Evolutionary conservation across 2,113 vertebrate species (phyloP).

Genomic region (Gasterosteus nipponicus): DNA sequence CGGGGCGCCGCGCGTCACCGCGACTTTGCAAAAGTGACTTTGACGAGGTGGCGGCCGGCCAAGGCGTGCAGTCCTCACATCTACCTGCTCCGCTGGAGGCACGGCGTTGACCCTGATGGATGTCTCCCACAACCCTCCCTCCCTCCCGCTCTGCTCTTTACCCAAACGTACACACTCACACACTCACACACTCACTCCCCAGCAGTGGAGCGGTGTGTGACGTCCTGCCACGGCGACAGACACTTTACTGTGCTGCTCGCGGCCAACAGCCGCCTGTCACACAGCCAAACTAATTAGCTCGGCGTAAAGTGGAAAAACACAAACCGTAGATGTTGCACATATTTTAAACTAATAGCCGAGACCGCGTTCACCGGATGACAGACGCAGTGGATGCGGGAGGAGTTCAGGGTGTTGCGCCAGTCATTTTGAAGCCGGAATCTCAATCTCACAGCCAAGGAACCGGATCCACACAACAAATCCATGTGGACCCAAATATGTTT

Average conservation of each 20-base stretch:
- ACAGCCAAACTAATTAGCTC: slow-evolving; percentile 61
- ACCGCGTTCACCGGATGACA: slow-evolving; percentile 33
- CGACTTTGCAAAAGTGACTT: slow-evolving; percentile 75
- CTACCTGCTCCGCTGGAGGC: slow-evolving; percentile 66
- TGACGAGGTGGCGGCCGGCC: slow-evolving; percentile 74
- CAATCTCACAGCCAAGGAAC: not conserved
- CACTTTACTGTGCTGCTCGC: slow-evolving; percentile 49
- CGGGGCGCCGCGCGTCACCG: slow-evolving; percentile 67
- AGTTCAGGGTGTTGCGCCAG: slow-evolving; percentile 1
- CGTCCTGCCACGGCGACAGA: slow-evolving; percentile 53
- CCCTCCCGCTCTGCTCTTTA: slow-evolving; percentile 48
- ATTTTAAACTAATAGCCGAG: slow-evolving; percentile 53
- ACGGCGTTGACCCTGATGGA: slow-evolving; percentile 57
- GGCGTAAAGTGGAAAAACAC: slow-evolving; percentile 62
- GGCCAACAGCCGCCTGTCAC: slow-evolving; percentile 43
- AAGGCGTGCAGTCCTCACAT: slow-evolving; percentile 59
- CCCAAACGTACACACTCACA: slow-evolving; percentile 22
- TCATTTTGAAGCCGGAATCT: slow-evolving; percentile 13
- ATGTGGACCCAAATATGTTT: not conserved
- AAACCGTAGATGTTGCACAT: slow-evolving; percentile 42
- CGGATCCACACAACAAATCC: not conserved
- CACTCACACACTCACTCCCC: slow-evolving; percentile 34
- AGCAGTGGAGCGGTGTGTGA: slow-evolving; percentile 51
- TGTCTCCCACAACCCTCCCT: slow-evolving; percentile 63
- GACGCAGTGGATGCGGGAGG: not conserved